These are phyloP conservation scores for Drosophila persimilis DNA, from an alignment of 1,140 invertebrate species.

Conservation along the genomic window DNA sequence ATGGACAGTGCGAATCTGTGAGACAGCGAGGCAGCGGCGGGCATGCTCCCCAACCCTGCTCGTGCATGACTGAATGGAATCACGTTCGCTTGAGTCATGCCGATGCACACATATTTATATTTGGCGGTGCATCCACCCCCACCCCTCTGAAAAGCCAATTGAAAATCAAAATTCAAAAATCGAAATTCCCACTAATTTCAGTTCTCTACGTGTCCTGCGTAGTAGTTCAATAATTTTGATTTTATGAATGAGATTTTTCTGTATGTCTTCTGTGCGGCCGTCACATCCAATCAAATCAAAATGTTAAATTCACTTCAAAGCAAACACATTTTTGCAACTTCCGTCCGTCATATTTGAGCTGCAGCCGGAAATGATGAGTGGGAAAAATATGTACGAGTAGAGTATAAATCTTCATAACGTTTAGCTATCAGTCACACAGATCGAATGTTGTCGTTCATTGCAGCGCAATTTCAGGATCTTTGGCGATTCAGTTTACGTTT, in stretches of 20 bases:
- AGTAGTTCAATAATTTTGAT: too few species aligned
- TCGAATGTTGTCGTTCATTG: slow-evolving; percentile 25
- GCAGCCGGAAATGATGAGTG: slow-evolving; percentile 52
- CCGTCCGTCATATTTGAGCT: slow-evolving; percentile 58
- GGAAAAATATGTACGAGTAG: slow-evolving; percentile 6
- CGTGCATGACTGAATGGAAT: too few species aligned
- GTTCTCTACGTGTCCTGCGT: too few species aligned
- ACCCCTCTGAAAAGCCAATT: not conserved
- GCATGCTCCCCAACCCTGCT: too few species aligned
- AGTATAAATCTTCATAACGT: too few species aligned
- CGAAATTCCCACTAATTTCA: too few species aligned
- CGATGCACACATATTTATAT: not conserved
- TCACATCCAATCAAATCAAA: slow-evolving; percentile 65
- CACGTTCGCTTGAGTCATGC: not conserved
- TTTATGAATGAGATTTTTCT: slow-evolving; percentile 65
- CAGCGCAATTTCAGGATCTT: too few species aligned
- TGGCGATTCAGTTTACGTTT: slow-evolving; percentile 30
- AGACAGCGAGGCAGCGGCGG: too few species aligned
- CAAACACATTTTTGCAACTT: slow-evolving; percentile 10
- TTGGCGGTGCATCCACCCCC: not conserved
- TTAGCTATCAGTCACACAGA: too few species aligned
- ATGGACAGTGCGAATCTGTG: not conserved
- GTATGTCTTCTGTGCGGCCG: slow-evolving; percentile 22
- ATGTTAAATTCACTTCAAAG: slow-evolving; percentile 62
- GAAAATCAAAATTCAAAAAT: slow-evolving; percentile 2